These are phyloP conservation scores for Polyommatus icarus DNA, from an alignment of 2,888 invertebrate species.

Conservation along the genomic window DNA sequence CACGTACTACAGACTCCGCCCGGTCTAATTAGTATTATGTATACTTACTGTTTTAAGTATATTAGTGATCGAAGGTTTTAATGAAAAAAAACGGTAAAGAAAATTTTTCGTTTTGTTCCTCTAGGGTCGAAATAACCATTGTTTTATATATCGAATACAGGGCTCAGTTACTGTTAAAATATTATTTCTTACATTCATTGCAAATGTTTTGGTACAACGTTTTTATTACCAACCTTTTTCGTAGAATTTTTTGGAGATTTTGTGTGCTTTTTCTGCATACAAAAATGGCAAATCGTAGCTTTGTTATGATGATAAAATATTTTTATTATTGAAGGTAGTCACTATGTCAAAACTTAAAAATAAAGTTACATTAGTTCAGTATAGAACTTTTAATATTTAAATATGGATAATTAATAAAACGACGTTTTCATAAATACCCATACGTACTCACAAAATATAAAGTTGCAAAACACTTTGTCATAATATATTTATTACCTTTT, in stretches of 20 bases:
- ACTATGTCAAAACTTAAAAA: not conserved
- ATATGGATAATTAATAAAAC: not conserved
- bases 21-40: slow-evolving; percentile 25
- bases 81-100: not conserved
- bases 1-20: slow-evolving; percentile 12
- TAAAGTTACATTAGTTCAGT: not conserved
- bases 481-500: not conserved
- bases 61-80: too few relatives aligned
- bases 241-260: not conserved
- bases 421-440: not conserved
- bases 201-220: not conserved
- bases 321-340: not conserved
- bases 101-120: not conserved
- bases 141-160: not conserved
- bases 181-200: not conserved
- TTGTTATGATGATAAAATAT: not conserved
- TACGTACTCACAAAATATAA: not conserved
- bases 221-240: not conserved
- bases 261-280: not conserved
- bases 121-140: not conserved
- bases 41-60: too few relatives aligned
- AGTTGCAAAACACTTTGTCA: not conserved
- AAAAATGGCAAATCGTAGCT: not conserved
- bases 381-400: not conserved
- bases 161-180: not conserved